Evolutionary conservation across 2,113 vertebrate genomes (phyloP).

Genomic region (Pteruthius melanotis): DNA sequence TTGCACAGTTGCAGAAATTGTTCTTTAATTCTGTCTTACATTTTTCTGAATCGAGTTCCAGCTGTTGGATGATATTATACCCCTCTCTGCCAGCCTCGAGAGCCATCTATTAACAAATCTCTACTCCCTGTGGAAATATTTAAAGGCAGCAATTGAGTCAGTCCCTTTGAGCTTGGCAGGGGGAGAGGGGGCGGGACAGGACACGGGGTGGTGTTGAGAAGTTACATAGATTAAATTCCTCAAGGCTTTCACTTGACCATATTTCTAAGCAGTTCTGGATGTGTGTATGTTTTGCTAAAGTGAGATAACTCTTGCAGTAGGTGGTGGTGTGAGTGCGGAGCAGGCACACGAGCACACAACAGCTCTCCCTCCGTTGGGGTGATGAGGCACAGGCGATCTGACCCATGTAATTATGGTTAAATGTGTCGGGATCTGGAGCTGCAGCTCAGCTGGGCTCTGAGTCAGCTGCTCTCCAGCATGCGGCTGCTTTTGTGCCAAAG

Average conservation of each 20-base stretch:
- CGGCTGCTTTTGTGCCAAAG: not conserved
- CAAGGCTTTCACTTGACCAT: not conserved
- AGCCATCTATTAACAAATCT: slow-evolving; percentile 5
- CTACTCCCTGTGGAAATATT: not conserved
- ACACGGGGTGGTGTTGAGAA: not conserved
- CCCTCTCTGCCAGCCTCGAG: not conserved
- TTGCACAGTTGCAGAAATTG: slow-evolving; percentile 33
- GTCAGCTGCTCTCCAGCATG: not conserved
- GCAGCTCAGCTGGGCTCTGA: not conserved
- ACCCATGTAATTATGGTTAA: slow-evolving; percentile 33
- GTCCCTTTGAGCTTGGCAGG: not conserved
- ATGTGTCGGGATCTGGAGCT: not conserved
- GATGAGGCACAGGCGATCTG: not conserved
- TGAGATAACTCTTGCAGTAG: not conserved
- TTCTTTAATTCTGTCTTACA: slow-evolving; percentile 14
- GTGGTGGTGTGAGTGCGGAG: not conserved
- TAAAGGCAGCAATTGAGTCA: not conserved
- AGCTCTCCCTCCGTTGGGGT: not conserved
- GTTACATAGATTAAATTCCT: not conserved
- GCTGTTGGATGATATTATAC: not conserved
- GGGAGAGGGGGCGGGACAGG: too few relatives aligned
- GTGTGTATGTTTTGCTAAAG: not conserved
- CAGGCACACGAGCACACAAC: rapidly evolving
- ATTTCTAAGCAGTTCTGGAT: not conserved
- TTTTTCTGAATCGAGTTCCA: not conserved